These are phyloP conservation scores for Automeris io DNA, from an alignment of 2,888 invertebrate genomes.

Conservation along the genomic window DNA sequence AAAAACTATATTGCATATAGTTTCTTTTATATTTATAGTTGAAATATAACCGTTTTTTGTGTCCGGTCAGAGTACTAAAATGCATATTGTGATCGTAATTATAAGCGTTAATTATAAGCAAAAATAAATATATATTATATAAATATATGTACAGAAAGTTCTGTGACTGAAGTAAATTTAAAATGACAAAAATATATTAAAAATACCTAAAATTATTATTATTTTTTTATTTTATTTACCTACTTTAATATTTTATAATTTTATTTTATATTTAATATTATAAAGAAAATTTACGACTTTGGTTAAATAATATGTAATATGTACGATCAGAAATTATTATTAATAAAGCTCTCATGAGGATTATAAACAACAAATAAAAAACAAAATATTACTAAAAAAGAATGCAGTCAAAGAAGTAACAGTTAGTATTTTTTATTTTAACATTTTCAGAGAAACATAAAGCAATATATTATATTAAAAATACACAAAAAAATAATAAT, in stretches of 20 bases:
- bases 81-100: slow-evolving; percentile 25
- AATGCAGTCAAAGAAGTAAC: too few species aligned
- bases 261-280: background rate
- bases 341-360: too few species aligned
- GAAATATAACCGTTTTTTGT: background rate
- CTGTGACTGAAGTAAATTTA: slow-evolving; percentile 23
- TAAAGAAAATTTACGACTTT: too few species aligned
- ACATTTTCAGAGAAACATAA: too few species aligned
- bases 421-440: too few species aligned
- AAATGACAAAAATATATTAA: slow-evolving; percentile 5
- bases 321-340: too few species aligned
- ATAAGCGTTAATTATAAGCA: slow-evolving; percentile 16
- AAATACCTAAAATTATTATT: slow-evolving; percentile 2
- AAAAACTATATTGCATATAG: background rate
- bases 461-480: too few species aligned
- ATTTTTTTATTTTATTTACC: background rate
- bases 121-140: slow-evolving; percentile 13
- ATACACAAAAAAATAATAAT: too few species aligned
- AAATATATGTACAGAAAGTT: slow-evolving; percentile 26
- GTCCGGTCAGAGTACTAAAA: slow-evolving; percentile 7
- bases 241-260: background rate
- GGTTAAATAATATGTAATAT: too few species aligned
- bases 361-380: too few species aligned
- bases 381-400: too few species aligned
- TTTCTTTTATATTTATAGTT: background rate